A percentile compares a stretch with the other conserved stretches of the same genome.
Evolutionary conservation across 1,140 invertebrate genomes (phyloP).

Genomic region (Drosophila carrolli): DNA sequence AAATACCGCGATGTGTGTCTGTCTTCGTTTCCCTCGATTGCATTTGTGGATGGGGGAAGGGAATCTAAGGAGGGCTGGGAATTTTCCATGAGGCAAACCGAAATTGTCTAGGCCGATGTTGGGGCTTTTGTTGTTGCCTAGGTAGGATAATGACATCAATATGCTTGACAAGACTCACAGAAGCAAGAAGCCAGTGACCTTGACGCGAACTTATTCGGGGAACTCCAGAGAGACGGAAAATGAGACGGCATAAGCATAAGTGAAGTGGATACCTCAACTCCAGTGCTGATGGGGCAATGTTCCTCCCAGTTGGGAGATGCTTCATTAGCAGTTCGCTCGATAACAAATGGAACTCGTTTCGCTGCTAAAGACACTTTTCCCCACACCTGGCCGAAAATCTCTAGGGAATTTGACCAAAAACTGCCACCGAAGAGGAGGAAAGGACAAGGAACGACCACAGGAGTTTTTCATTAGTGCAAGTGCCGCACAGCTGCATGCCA

Average conservation of each 20-base stretch:
- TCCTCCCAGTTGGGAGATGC: not conserved
- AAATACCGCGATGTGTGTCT: slow-evolving; percentile 77
- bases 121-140: slow-evolving; percentile 18
- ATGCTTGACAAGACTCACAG: slow-evolving; percentile 29
- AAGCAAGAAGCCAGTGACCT: slow-evolving; percentile 38
- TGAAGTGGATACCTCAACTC: not conserved
- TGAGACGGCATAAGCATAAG: not conserved
- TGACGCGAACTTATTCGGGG: slow-evolving; percentile 13
- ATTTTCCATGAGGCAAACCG: slow-evolving; percentile 45
- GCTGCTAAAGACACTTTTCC: slow-evolving; percentile 5
- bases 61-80: not conserved
- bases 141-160: slow-evolving; percentile 71
- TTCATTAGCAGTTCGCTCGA: slow-evolving; percentile 29
- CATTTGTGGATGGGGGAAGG: slow-evolving; percentile 29
- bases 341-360: slow-evolving; percentile 10
- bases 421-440: slow-evolving; percentile 4
- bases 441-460: slow-evolving; percentile 37
- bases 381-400: slow-evolving; percentile 9
- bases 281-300: slow-evolving; percentile 6
- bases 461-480: slow-evolving; percentile 79
- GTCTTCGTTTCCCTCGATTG: slow-evolving; percentile 43
- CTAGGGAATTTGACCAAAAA: slow-evolving; percentile 16
- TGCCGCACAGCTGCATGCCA: slow-evolving; percentile 56
- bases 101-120: slow-evolving; percentile 55
- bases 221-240: not conserved